Evolutionary conservation across 2,888 invertebrate species (phyloP).

Genomic region (Pterobdella sp.): DNA sequence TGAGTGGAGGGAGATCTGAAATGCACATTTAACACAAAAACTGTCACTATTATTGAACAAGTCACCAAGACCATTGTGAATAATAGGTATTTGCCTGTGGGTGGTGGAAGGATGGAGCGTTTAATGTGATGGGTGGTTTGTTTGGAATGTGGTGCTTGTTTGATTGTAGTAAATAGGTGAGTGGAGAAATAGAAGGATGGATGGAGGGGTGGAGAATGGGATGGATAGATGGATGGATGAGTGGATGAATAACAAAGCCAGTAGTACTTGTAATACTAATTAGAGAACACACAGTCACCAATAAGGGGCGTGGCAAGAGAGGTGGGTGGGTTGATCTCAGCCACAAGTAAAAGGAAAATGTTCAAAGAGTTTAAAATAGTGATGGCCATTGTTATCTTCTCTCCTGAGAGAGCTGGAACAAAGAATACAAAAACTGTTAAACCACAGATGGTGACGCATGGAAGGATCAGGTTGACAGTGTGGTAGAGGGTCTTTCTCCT

Average conservation of each 20-base stretch:
- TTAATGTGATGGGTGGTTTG: too few species aligned
- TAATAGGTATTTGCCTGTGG: conserved; percentile 81
- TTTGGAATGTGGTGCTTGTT: too few species aligned
- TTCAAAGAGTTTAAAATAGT: conserved; percentile 96
- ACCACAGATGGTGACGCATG: conserved; percentile 91
- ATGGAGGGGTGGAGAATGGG: too few species aligned
- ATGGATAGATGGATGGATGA: too few species aligned
- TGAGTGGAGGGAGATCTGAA: conserved; percentile 95
- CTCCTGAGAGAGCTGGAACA: conserved; percentile 91
- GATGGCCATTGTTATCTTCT: conserved; percentile 90
- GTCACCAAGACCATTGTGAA: conserved; percentile 98
- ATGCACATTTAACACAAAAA: conserved; percentile 91
- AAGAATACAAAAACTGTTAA: conserved; percentile 93
- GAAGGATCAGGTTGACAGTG: conserved; percentile 90
- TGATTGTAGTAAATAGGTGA: too few species aligned
- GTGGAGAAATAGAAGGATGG: too few species aligned
- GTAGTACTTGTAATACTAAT: too few species aligned
- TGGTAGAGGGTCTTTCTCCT: conserved; percentile 70
- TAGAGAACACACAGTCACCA: conserved; percentile 86
- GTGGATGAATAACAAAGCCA: too few species aligned
- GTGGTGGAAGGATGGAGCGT: too few species aligned
- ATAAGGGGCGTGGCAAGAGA: conserved; percentile 90
- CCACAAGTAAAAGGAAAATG: conserved; percentile 95
- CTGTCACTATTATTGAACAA: conserved; percentile 89
- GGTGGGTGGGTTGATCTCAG: conserved; percentile 96